phyloP scores from a whole-genome alignment of 2,888 invertebrate genomes.

The Gymnoscelis rufifasciata region DNA sequence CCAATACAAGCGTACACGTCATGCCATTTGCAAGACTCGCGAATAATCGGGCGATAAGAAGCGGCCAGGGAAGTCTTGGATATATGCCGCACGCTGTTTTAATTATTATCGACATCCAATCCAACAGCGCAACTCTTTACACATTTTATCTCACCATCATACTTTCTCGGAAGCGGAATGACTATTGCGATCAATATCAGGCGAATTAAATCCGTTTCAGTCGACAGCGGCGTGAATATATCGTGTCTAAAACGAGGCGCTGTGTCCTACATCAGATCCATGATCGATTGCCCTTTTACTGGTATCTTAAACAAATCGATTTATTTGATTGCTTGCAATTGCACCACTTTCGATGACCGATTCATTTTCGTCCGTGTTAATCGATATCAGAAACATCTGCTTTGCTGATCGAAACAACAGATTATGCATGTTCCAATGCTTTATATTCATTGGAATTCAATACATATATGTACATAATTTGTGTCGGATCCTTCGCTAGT shows the following conservation, averaged over 20 bases:
- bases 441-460: constrained; percentile 3
- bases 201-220: constrained; percentile 23
- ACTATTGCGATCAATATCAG: constrained; percentile 20
- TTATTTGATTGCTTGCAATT: constrained; percentile 48
- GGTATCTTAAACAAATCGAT: constrained; percentile 56
- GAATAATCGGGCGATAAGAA: constrained; percentile 42
- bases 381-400: constrained; percentile 36
- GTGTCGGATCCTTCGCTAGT: not conserved
- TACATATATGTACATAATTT: constrained; percentile 1
- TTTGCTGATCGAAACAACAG: constrained; percentile 36
- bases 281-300: constrained; percentile 56
- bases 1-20: constrained; percentile 41
- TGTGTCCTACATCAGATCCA: constrained; percentile 43
- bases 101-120: constrained; percentile 29
- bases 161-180: constrained; percentile 23
- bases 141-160: constrained; percentile 7
- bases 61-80: constrained; percentile 27
- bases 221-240: constrained; percentile 32
- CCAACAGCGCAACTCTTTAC: constrained; percentile 3
- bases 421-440: constrained; percentile 36
- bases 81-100: constrained; percentile 23
- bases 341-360: constrained; percentile 41
- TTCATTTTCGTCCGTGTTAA: constrained; percentile 41
- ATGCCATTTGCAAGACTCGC: constrained; percentile 66
- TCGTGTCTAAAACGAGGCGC: constrained; percentile 47